Base-by-base conservation (phyloP, 1,140 invertebrate species). In the Solenopsis invicta region DNA sequence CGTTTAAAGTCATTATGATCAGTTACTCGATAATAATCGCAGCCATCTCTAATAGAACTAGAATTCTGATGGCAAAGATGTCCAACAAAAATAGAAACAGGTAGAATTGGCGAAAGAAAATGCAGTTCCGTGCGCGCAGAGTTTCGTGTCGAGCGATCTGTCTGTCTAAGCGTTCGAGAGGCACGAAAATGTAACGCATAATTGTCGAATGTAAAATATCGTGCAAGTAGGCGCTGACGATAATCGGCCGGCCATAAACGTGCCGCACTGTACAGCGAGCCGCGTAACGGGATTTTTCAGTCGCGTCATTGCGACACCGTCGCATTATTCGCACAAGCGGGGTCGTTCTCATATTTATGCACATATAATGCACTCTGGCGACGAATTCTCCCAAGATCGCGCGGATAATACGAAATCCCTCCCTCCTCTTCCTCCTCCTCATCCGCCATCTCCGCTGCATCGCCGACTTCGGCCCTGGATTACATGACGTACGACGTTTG, bases 401-500 rank as follows among this genome's bases (percentile, higher is more conserved):
- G 18, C 52, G 24, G 37, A 82, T 78, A 89, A 86, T 88, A 34
- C 16, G 18, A 59, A 66, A 48, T 64, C 41, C n/a, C n/a, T n/a
- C n/a, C n/a, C 59, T 24, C 12, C 37, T 29, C 24, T 0, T 59
- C 8, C 16, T 8, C 12, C 1, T 34, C n/a, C n/a, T 16, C n/a
- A 34, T 54, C 16, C 13, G 1, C 10, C 16, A 16, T 72, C 12
- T 18, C 66, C 75, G 71, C 45, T 80, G 54, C 59, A 82, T 71
- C 56, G 64, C 41, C 45, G 75, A 59, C 61, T 85, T 90, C 87
- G 80, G 52, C 54, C 64, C 85, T 69, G 80, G 75, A 85, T 91
- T 91, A 89, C 91, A 87, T 89, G 92, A 92, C 89, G 84, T 76
- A 86, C 87, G 82, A 85, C 67, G 76, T 92, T 92, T 92, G 91